These are phyloP conservation scores for Eidolon dupreanum DNA, from an alignment of 2,797 vertebrate species.

Conservation along the genomic window DNA sequence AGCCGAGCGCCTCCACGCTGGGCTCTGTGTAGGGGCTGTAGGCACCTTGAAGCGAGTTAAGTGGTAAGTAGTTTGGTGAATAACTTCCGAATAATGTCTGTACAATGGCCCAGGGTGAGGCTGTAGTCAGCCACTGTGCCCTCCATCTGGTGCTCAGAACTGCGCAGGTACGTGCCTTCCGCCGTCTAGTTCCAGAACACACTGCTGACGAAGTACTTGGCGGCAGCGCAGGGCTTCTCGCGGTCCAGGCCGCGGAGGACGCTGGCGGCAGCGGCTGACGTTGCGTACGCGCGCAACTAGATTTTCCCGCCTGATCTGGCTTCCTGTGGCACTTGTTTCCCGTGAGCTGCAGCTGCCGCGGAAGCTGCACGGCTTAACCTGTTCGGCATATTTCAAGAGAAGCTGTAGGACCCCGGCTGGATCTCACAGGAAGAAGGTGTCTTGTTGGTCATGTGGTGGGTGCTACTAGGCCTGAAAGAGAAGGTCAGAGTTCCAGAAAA, in stretches of 20 bases:
- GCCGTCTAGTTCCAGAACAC: conserved; percentile 93
- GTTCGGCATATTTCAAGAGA: fast-evolving
- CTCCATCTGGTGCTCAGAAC: conserved; percentile 92
- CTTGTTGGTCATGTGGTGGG: conserved; percentile 92
- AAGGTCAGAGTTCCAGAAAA: conserved; percentile 96
- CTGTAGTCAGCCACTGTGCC: conserved; percentile 91
- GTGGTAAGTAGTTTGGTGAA: conserved; percentile 92
- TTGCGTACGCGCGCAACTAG: conserved; percentile 84
- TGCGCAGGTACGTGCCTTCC: conserved; percentile 92
- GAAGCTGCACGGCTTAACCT: fast-evolving
- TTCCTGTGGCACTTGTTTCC: background rate
- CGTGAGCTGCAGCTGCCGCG: fast-evolving
- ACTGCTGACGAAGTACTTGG: conserved; percentile 93
- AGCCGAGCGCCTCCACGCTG: conserved; percentile 95
- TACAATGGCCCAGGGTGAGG: conserved; percentile 92
- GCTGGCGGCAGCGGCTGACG: conserved; percentile 85
- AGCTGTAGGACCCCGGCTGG: background rate
- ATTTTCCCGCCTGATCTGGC: fast-evolving
- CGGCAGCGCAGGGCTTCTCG: conserved; percentile 90
- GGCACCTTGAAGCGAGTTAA: conserved; percentile 93
- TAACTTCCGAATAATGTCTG: conserved; percentile 92
- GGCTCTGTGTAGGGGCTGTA: conserved; percentile 94
- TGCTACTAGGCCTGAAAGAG: conserved; percentile 95
- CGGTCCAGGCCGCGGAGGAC: conserved; percentile 89
- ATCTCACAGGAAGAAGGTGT: conserved; percentile 95